Evolutionary conservation across 2,797 vertebrate species (phyloP).

Genomic region (Australoheros facetus): DNA sequence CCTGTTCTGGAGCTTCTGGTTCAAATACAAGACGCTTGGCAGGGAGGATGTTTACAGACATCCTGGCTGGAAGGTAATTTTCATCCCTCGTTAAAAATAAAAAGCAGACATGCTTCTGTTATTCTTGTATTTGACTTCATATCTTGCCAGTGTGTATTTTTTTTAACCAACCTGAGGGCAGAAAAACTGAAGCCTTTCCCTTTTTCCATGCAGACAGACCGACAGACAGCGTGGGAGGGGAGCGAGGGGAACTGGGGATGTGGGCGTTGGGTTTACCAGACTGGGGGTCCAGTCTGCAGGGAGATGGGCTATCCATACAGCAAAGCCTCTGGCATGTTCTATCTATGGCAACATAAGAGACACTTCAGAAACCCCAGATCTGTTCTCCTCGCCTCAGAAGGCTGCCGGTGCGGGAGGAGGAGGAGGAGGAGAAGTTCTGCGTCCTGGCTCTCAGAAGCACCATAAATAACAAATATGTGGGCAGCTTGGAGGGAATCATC

Average conservation of each 20-base stretch:
- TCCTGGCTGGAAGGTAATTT: constrained; percentile 45
- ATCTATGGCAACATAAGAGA: constrained; percentile 57
- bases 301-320: constrained; percentile 49
- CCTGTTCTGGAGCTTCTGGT: constrained; percentile 18
- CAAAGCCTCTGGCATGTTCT: constrained; percentile 61
- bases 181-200: constrained; percentile 12
- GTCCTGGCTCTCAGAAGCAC: background rate
- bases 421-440: constrained; percentile 14
- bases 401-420: constrained; percentile 22
- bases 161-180: constrained; percentile 11
- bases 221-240: constrained; percentile 4
- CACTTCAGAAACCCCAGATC: constrained; percentile 51
- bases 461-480: constrained; percentile 47
- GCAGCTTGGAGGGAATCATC: constrained; percentile 17
- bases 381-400: constrained; percentile 26
- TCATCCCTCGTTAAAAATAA: constrained; percentile 49
- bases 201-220: background rate
- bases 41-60: constrained; percentile 34
- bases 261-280: constrained; percentile 55
- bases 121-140: constrained; percentile 29
- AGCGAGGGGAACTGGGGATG: constrained; percentile 19
- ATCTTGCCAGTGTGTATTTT: constrained; percentile 5
- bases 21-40: constrained; percentile 30
- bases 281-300: constrained; percentile 55
- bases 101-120: constrained; percentile 39